Evolutionary conservation across 2,113 vertebrate genomes (phyloP), one percentile per base, ranked within the genome.

Genomic region (Dicentrarchus labrax): DNA sequence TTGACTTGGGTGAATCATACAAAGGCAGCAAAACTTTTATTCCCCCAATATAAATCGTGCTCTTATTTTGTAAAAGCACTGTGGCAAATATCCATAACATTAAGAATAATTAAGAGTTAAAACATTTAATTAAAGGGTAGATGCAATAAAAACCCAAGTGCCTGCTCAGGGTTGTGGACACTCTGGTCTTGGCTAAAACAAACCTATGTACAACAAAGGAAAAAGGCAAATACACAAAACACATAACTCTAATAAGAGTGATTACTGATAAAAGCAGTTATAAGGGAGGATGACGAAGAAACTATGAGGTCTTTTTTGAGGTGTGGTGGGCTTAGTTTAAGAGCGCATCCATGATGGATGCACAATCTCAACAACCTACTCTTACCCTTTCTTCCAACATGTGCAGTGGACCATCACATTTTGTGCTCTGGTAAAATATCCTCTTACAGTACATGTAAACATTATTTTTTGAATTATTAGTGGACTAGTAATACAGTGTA

Each of bases 21-120:
- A 30, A 69, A 60, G 57, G n/a, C 17, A 16, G 36, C 17, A 43
- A 53, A 65, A 60, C 24, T 38, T 85, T 67, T 3, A 73, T 36
- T 51, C 21, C 2, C 6, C 36, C 3, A 66, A 43, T 30, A 21
- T 43, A 36, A 68, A 65, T 21, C 12, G 11, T 21, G 21, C 2
- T 5, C 13, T 24, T 53, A 16, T 65, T 73, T 76, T 59, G 19
- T 21, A 24, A 67, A 76, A 74, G 12, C 24, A n/a, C 22, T 12
- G 47, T 15, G 22, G 38, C 24, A 24, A 48, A 36, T 1, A 7
- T 53, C 17, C 0, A 45, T 13, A n/a, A 39, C 8, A 39, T n/a
- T 38, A 24, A 64, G n/a, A 56, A 21, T 22, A 65, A 8, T 22
- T 5, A 38, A 70, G 30, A 30, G 30, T 47, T 47, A 4, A 47